phyloP scores from a whole-genome alignment of 2,113 vertebrate genomes.

The Poeciliopsis prolifica region DNA sequence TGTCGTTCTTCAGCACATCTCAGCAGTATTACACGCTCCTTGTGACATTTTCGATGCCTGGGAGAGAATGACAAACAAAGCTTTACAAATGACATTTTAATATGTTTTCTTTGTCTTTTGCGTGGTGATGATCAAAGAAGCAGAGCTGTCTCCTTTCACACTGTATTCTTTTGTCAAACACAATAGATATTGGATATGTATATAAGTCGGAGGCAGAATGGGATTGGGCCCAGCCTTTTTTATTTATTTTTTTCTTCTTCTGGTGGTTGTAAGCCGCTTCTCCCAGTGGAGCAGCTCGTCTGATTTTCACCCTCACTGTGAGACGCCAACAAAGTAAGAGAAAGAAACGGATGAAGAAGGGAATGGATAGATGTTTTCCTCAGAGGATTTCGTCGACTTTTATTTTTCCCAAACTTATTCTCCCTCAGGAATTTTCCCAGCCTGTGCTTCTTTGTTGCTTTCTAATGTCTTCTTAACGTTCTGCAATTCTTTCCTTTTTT shows the following conservation, averaged over 20 bases:
- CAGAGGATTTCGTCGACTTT: slow-evolving; percentile 51
- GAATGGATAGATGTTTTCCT: slow-evolving; percentile 51
- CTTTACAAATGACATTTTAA: slow-evolving; percentile 68
- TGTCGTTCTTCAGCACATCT: slow-evolving; percentile 36
- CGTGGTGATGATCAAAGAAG: slow-evolving; percentile 28
- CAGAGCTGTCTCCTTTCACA: slow-evolving; percentile 27
- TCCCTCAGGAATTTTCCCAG: slow-evolving; percentile 32
- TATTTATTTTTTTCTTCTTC: no score
- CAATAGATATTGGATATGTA: slow-evolving; percentile 67
- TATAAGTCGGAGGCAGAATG: slow-evolving; percentile 11
- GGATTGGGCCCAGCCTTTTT: neutral
- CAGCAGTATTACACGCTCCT: slow-evolving; percentile 45
- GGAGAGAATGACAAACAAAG: slow-evolving; percentile 63
- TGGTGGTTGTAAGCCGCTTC: slow-evolving; percentile 26
- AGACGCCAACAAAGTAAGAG: slow-evolving; percentile 56
- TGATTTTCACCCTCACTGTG: slow-evolving; percentile 53
- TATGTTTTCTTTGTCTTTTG: slow-evolving; percentile 51
- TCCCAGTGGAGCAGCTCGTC: slow-evolving; percentile 61
- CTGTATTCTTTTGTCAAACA: slow-evolving; percentile 49
- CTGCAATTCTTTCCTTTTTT: slow-evolving; percentile 33
- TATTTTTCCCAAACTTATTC: slow-evolving; percentile 23
- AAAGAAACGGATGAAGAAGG: slow-evolving; percentile 45
- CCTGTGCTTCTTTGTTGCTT: slow-evolving; percentile 51
- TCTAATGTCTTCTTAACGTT: slow-evolving; percentile 63
- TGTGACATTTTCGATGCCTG: slow-evolving; percentile 64